A percentile compares a stretch with the other conserved stretches of the same genome.
Evolutionary conservation across 2,113 vertebrate genomes (phyloP).

Genomic region (Peromyscus leucopus): DNA sequence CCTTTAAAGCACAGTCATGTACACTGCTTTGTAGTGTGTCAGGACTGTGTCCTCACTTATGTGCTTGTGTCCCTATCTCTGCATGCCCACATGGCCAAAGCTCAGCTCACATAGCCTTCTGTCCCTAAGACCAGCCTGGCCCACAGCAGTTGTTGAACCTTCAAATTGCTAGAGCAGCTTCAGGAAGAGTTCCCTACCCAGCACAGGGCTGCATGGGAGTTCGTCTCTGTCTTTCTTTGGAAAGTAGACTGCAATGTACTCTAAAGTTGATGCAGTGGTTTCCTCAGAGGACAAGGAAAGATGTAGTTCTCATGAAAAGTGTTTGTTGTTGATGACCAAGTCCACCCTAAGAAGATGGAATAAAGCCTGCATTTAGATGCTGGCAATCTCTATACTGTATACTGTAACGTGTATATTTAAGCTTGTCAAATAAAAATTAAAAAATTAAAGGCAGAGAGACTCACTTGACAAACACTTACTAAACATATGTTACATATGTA

Average conservation of each 20-base stretch:
- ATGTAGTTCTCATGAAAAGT: background rate
- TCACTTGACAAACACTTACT: background rate
- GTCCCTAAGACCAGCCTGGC: background rate
- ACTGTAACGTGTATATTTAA: background rate
- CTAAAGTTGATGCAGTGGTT: background rate
- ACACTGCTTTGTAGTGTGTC: background rate
- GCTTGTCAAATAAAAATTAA: background rate
- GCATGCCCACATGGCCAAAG: background rate
- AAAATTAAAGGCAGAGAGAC: background rate
- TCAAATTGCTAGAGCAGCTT: background rate
- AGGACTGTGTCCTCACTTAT: background rate
- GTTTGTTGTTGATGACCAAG: background rate
- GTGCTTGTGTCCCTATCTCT: background rate
- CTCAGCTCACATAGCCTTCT: background rate
- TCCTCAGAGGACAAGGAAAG: background rate
- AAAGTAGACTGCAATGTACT: background rate
- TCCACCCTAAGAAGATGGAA: background rate
- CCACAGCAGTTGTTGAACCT: background rate
- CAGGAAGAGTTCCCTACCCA: background rate
- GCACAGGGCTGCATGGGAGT: too few relatives aligned
- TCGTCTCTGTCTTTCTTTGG: background rate
- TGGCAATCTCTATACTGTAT: too few relatives aligned
- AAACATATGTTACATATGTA: background rate
- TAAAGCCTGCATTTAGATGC: background rate
- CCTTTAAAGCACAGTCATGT: background rate